Evolutionary conservation across 1,140 invertebrate species (phyloP).

Genomic region (Wiebesia pumilae): DNA sequence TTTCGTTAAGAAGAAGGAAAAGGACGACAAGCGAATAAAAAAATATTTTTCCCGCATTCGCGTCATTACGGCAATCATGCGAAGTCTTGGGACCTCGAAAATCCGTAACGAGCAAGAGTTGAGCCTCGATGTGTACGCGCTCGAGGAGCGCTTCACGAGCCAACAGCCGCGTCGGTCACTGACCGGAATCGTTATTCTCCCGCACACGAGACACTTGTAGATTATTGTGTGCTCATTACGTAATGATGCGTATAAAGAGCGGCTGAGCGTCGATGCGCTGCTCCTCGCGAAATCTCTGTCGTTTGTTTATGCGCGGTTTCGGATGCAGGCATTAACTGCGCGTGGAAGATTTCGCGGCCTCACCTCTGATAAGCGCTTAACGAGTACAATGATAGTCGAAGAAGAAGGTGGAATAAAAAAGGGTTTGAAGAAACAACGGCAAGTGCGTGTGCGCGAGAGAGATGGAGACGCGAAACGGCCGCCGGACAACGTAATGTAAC

Average conservation of each 20-base stretch:
- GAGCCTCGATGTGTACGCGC: neutral
- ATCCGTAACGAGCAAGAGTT: neutral
- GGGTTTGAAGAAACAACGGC: neutral
- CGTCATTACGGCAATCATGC: neutral
- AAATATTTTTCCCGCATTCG: neutral
- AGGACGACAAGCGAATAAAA: neutral
- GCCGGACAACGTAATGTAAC: neutral
- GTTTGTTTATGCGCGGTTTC: constrained; percentile 34
- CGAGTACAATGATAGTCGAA: neutral
- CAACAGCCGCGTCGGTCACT: constrained; percentile 48
- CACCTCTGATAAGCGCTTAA: constrained; percentile 10
- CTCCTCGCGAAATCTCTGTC: neutral
- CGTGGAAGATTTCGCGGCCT: constrained; percentile 1
- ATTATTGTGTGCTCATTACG: constrained; percentile 53
- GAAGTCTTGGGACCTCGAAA: neutral
- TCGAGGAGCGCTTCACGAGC: neutral
- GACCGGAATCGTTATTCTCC: constrained; percentile 54
- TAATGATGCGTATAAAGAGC: constrained; percentile 42
- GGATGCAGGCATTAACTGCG: neutral
- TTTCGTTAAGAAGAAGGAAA: neutral
- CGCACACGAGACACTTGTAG: constrained; percentile 39
- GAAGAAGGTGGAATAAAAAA: neutral
- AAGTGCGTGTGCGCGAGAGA: neutral
- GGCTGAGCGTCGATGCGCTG: constrained; percentile 11
- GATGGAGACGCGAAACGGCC: neutral